Percentiles rank a stretch among this genome's conserved stretches.
Conservation (phyloP, 2,797 vertebrate genomes). For the Mus minutoides region DNA sequence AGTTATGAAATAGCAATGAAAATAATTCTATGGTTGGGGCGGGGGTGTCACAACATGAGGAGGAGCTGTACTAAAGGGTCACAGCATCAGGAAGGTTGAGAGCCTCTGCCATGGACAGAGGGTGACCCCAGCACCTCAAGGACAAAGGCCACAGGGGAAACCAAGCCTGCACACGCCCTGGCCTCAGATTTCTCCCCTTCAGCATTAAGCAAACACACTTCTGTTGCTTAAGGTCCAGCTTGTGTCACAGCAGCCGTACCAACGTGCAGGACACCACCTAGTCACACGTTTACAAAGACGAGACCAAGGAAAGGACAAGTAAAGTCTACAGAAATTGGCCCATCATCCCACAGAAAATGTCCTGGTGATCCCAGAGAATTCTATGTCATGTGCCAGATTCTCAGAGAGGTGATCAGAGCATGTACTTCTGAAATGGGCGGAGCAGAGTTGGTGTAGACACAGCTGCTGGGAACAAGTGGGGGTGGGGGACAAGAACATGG, state of each 20-base stretch:
- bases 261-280: neutral
- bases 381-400: neutral
- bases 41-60: too few species aligned
- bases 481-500: neutral
- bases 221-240: neutral
- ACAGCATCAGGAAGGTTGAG: neutral
- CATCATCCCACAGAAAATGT: neutral
- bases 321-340: neutral
- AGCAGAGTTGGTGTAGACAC: neutral
- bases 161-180: neutral
- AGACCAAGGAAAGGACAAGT: neutral
- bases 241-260: neutral
- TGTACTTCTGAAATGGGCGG: neutral
- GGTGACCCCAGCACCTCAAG: neutral
- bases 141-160: neutral
- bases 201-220: neutral
- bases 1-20: neutral
- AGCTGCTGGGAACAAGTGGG: neutral
- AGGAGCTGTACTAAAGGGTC: neutral
- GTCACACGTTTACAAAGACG: neutral
- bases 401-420: neutral
- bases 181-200: neutral
- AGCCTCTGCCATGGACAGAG: neutral
- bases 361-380: neutral
- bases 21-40: neutral